phyloP scores from a whole-genome alignment of 2,113 vertebrate species.

The Rhegmatorhina hoffmannsi region DNA sequence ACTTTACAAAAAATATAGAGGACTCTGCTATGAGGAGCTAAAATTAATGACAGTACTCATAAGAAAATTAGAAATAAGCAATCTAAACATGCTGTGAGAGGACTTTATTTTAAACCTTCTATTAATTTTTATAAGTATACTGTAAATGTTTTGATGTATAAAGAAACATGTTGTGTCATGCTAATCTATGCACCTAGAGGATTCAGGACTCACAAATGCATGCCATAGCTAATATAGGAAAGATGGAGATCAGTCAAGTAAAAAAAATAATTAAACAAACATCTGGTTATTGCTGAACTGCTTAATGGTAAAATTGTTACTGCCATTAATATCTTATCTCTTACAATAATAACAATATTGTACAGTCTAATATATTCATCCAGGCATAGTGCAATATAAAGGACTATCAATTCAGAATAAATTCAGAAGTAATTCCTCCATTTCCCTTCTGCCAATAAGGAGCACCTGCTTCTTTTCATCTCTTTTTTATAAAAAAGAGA shows the following conservation, averaged over 20 bases:
- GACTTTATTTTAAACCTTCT: not conserved
- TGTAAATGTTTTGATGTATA: not conserved
- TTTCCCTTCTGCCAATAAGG: not conserved
- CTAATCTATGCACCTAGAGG: not conserved
- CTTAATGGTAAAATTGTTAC: not conserved
- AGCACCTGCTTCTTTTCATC: not conserved
- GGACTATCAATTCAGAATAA: not conserved
- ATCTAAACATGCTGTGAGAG: not conserved
- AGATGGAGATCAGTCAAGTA: not conserved
- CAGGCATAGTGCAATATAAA: not conserved
- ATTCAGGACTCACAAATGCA: not conserved
- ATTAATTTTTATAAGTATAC: not conserved
- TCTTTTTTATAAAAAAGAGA: not conserved
- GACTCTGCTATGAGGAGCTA: not conserved
- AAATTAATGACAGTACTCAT: not conserved
- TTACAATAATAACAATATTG: not conserved
- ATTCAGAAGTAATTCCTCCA: not conserved
- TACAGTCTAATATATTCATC: not conserved
- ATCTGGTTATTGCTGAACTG: not conserved
- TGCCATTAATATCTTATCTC: not conserved
- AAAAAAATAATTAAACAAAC: not conserved
- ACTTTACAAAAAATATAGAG: not conserved
- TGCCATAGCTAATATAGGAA: not conserved
- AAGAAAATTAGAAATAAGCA: constrained; percentile 26
- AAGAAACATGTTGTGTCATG: not conserved